A percentile compares a stretch with the other conserved stretches of the same genome.
Evolutionary conservation across 2,113 vertebrate genomes (phyloP).

Genomic region (Oreochromis niloticus): DNA sequence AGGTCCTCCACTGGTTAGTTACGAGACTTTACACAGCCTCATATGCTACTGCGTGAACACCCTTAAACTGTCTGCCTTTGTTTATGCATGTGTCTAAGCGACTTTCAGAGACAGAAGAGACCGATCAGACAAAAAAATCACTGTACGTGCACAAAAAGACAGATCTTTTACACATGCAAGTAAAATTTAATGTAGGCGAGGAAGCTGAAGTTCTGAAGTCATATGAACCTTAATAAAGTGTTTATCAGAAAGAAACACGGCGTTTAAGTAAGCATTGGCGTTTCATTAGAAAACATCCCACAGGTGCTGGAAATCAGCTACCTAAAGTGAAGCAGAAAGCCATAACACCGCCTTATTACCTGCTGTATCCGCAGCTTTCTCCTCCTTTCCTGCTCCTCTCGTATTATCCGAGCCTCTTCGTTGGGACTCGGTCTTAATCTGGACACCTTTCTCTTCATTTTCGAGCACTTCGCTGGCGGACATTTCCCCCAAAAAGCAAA

Average conservation of each 20-base stretch:
- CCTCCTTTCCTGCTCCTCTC: slow-evolving; percentile 86
- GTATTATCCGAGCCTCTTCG: slow-evolving; percentile 84
- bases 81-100: neutral
- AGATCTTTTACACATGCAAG: neutral
- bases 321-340: neutral
- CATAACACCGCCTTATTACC: slow-evolving; percentile 57
- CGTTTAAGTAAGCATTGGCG: neutral
- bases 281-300: neutral
- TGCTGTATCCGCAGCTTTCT: slow-evolving; percentile 88
- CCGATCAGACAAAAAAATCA: neutral
- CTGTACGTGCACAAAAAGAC: neutral
- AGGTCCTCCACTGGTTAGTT: neutral
- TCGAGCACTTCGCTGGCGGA: neutral
- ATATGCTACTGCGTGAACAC: neutral
- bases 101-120: accelerated
- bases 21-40: neutral
- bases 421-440: slow-evolving; percentile 84
- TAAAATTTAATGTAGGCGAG: neutral
- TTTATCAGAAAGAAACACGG: neutral
- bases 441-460: slow-evolving; percentile 81
- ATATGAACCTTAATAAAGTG: neutral
- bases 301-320: neutral
- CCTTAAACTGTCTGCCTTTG: neutral
- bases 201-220: neutral
- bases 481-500: neutral